These are phyloP conservation scores for Sinodicranocentrus sp. DNA, from an alignment of 2,888 invertebrate species.

Conservation along the genomic window DNA sequence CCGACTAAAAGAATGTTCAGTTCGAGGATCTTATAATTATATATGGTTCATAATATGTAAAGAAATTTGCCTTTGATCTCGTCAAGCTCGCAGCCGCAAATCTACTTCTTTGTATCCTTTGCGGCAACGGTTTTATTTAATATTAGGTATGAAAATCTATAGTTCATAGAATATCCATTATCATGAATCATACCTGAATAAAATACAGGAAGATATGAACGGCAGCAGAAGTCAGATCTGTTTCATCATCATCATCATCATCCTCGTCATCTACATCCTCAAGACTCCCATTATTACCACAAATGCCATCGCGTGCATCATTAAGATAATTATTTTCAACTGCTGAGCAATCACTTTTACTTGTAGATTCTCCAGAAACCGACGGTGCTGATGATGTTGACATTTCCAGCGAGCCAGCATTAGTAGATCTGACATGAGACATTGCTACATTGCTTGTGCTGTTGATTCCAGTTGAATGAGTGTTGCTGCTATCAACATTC, in stretches of 20 bases:
- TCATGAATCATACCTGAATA: conserved; percentile 82
- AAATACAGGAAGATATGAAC: conserved; percentile 92
- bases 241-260: conserved; percentile 81
- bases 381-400: conserved; percentile 24
- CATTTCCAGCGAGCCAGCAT: not conserved
- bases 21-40: not conserved
- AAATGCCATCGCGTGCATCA: not conserved
- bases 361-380: conserved; percentile 3
- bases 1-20: not conserved
- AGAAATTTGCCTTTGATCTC: too few relatives aligned
- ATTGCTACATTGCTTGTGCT: conserved; percentile 14
- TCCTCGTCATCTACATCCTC: conserved; percentile 43
- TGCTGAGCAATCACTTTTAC: conserved; percentile 39
- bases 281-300: conserved; percentile 14
- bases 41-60: too few relatives aligned
- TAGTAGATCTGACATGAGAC: not conserved
- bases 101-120: too few relatives aligned
- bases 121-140: too few relatives aligned
- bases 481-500: not conserved
- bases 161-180: not conserved
- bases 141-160: too few relatives aligned
- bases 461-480: conserved; percentile 17
- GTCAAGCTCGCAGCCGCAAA: too few relatives aligned
- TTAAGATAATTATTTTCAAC: conserved; percentile 44
- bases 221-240: conserved; percentile 88